Conservation (phyloP, 2,797 vertebrate species). For the Rhynchotus rufescens region DNA sequence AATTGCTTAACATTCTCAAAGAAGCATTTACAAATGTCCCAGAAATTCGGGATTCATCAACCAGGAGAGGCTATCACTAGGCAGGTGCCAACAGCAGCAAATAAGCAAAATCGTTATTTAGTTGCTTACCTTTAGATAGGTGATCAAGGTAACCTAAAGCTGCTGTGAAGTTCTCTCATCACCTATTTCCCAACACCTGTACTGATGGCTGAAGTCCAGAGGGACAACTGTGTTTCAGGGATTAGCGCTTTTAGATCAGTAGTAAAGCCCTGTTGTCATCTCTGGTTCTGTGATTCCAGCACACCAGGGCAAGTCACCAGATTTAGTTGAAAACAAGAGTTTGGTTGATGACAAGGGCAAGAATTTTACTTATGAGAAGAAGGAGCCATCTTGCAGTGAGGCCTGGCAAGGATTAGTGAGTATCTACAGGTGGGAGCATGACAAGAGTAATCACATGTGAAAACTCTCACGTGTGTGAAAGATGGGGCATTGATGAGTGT, state of each 20-base stretch:
- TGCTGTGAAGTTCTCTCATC: not conserved
- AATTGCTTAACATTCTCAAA: not conserved
- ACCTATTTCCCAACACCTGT: not conserved
- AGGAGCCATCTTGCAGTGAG: not conserved
- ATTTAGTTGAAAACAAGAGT: not conserved
- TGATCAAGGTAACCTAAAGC: not conserved
- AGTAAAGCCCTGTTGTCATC: not conserved
- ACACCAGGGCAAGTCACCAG: not conserved
- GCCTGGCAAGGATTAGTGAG: not conserved
- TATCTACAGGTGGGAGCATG: not conserved
- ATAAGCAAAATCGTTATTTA: not conserved
- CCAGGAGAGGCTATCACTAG: not conserved
- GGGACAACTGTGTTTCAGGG: not conserved
- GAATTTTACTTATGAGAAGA: not conserved
- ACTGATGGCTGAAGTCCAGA: not conserved
- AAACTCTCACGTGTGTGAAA: not conserved
- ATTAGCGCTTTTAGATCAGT: not conserved
- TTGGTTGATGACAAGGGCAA: not conserved
- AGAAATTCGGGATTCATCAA: not conserved
- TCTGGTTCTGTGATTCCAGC: not conserved
- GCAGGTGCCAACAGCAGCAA: not conserved
- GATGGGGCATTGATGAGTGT: not conserved
- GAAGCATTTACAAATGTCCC: not conserved
- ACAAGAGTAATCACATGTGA: accelerated
- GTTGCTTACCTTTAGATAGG: not conserved